Percentiles rank a stretch among this genome's conserved stretches.
Evolutionary conservation across 2,888 invertebrate genomes (phyloP).

Genomic region (Agapostemon virescens): DNA sequence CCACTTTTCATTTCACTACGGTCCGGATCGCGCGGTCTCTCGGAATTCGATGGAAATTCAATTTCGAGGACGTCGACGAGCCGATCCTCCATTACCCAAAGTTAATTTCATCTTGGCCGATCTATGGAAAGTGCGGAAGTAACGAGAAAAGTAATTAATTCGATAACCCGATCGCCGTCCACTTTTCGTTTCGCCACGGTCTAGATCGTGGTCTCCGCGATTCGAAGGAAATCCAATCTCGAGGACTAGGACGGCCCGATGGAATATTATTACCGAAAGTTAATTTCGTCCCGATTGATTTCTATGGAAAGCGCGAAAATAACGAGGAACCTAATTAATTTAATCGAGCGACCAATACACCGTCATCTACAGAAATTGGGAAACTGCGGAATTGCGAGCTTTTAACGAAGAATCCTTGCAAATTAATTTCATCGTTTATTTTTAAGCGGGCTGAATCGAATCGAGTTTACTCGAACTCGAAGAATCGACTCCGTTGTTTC

Average conservation of each 20-base stretch:
- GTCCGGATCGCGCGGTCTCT: background rate
- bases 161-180: constrained; percentile 36
- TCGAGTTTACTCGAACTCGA: background rate
- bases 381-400: background rate
- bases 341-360: background rate
- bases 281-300: background rate
- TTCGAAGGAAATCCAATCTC: background rate
- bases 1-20: constrained; percentile 29
- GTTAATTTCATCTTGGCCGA: background rate
- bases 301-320: background rate
- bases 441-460: background rate
- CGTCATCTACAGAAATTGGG: background rate
- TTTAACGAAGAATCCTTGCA: background rate
- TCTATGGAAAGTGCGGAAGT: background rate
- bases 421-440: background rate
- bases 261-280: background rate
- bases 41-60: background rate
- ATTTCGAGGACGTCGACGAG: background rate
- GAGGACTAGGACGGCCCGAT: background rate
- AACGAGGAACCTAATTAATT: background rate
- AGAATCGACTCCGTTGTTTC: background rate
- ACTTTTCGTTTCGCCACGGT: constrained; percentile 19
- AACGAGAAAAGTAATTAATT: background rate
- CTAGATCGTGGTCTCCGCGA: background rate
- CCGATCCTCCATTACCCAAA: background rate